phyloP scores from a whole-genome alignment of 2,113 vertebrate genomes.

The zebrafish (Danio rerio) region DNA sequence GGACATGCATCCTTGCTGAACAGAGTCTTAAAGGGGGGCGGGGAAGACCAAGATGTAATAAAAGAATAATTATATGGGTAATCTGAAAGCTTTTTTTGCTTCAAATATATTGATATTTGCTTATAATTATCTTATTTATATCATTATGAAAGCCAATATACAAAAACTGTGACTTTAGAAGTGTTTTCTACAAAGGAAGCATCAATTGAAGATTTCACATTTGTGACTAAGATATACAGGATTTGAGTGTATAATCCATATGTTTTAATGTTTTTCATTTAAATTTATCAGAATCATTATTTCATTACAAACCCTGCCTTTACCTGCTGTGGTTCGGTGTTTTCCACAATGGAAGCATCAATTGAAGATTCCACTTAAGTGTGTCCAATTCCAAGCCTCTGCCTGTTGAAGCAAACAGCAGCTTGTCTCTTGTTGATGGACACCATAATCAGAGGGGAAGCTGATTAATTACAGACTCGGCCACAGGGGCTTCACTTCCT shows the following conservation, averaged over 20 bases:
- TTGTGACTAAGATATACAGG: too few relatives aligned
- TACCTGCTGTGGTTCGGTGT: constrained; percentile 32
- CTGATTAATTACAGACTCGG: constrained; percentile 76
- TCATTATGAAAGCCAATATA: neutral
- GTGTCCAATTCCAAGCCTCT: constrained; percentile 54
- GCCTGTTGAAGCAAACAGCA: constrained; percentile 41
- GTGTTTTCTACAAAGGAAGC: too few relatives aligned
- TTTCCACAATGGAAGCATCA: constrained; percentile 64
- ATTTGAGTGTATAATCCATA: too few relatives aligned
- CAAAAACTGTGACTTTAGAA: too few relatives aligned
- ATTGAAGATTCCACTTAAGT: constrained; percentile 63
- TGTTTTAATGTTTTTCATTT: too few relatives aligned
- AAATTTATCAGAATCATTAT: too few relatives aligned
- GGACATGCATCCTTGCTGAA: constrained; percentile 80
- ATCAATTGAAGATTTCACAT: too few relatives aligned
- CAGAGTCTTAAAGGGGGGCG: constrained; percentile 52
- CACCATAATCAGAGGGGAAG: constrained; percentile 77
- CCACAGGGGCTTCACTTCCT: constrained; percentile 66
- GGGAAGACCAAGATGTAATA: constrained; percentile 1
- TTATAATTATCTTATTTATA: neutral
- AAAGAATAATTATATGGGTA: neutral
- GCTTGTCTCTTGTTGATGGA: constrained; percentile 70
- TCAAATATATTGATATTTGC: neutral
- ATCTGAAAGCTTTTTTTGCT: neutral
- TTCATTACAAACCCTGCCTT: constrained; percentile 9